Percentiles rank a stretch among this genome's conserved stretches.
Conservation (phyloP, 1,140 invertebrate genomes). For the Rhyzopertha dominica region DNA sequence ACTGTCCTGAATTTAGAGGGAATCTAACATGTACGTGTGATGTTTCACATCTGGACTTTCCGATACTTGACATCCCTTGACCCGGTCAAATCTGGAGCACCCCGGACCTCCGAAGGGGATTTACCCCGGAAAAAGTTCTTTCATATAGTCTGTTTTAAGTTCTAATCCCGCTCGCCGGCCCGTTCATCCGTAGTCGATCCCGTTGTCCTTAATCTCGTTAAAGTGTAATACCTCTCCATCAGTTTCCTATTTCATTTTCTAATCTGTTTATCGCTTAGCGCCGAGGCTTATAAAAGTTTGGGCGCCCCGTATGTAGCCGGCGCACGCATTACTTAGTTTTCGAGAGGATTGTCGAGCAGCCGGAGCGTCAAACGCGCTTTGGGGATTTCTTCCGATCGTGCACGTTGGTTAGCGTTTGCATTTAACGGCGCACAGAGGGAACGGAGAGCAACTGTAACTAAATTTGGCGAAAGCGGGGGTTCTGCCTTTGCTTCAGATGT, state of each 20-base stretch:
- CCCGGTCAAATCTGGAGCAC: too few species aligned
- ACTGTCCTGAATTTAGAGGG: too few species aligned
- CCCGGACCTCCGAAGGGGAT: too few species aligned
- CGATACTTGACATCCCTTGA: too few species aligned
- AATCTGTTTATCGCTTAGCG: constrained; percentile 30
- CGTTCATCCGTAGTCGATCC: constrained; percentile 30
- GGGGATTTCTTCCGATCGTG: constrained; percentile 22
- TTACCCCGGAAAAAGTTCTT: too few species aligned
- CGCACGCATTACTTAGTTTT: constrained; percentile 24
- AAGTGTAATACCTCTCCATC: constrained; percentile 36
- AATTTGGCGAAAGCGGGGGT: too few species aligned
- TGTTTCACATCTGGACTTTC: too few species aligned
- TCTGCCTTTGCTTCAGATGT: too few species aligned
- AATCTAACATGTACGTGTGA: too few species aligned
- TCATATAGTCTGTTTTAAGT: too few species aligned
- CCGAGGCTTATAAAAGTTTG: constrained; percentile 24
- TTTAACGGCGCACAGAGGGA: too few species aligned
- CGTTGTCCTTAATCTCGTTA: constrained; percentile 36
- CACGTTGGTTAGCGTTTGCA: constrained; percentile 24
- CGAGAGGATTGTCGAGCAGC: constrained; percentile 25
- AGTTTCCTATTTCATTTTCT: constrained; percentile 30
- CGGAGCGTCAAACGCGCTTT: constrained; percentile 30
- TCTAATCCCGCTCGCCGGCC: constrained; percentile 19
- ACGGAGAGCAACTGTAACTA: too few species aligned
- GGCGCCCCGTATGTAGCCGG: constrained; percentile 1